Evolutionary conservation across 2,113 vertebrate species (phyloP), one percentile per base, ranked within the genome.

Genomic region (Dendrocopos noguchii): DNA sequence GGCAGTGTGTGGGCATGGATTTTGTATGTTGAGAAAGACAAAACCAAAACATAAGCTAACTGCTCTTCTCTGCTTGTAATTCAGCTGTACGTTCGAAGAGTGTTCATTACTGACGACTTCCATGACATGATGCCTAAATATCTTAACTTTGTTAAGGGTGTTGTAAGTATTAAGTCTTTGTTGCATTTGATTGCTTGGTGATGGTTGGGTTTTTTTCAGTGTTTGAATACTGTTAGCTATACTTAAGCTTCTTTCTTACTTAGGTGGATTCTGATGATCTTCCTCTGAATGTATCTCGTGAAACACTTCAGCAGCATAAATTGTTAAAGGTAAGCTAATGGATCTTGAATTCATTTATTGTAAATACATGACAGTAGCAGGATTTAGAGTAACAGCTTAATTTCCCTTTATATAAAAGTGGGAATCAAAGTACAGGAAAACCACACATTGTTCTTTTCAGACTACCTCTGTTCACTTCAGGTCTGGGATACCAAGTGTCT

Each of bases 121-220:
- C 99, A 99, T 71, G 99, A 99, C 87, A 99, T 99, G 99, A 99
- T 99, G 99, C 99, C 99, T 74, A 99, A 99, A 87, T 99, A 99
- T 56, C 98, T 99, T 42, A 99, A 99, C 92, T 99, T 99, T 1
- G 89, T 99, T 93, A 99, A 98, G 96, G 99, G 99, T 94, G 99
- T 99, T 97, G 99, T 99, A 96, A 98, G 99, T 98, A 94, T 95
- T 90, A 57, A 78, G 14, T 28, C 5, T 42, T 39, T 7, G 8
- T 25, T 89, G 8, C 0, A 16, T 59, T 68, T 47, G 2, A 15
- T 27, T 36, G 24, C 4, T 50, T 22, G 22, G 11, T 50, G 21
- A 11, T 39, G 5, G 50, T 50, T 50, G 21, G 50, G 9, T 10
- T 10, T 25, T 53, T 44, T 67, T n/a, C 1, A 6, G 13, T 7